These are phyloP conservation scores for Aptenodytes patagonicus DNA, from an alignment of 2,113 vertebrate species.

Conservation along the genomic window DNA sequence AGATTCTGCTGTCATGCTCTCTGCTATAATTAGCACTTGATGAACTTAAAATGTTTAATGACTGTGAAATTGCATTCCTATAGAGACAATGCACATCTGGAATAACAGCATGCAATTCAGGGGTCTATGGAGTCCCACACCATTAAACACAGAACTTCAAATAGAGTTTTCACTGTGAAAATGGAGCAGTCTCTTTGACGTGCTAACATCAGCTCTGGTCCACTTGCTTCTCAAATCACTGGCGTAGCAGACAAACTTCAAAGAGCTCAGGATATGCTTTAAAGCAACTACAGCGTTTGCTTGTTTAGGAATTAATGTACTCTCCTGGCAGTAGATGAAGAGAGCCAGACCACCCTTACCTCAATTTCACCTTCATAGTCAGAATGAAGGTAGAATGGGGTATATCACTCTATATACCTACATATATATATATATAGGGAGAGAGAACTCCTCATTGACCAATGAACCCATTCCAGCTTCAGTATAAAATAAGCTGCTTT, in stretches of 20 bases:
- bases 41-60: slow-evolving; percentile 71
- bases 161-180: slow-evolving; percentile 55
- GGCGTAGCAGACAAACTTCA: slow-evolving; percentile 37
- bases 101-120: slow-evolving; percentile 54
- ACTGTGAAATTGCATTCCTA: slow-evolving; percentile 70
- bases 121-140: slow-evolving; percentile 12
- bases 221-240: slow-evolving; percentile 35
- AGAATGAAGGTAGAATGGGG: not conserved
- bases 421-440: not conserved
- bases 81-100: slow-evolving; percentile 67
- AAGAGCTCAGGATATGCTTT: not conserved
- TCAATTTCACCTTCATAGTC: slow-evolving; percentile 45
- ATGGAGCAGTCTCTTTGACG: slow-evolving; percentile 54
- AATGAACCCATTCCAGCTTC: not conserved
- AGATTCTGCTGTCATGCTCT: slow-evolving; percentile 40
- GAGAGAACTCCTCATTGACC: not conserved
- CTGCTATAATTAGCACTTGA: slow-evolving; percentile 64
- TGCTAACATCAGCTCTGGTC: slow-evolving; percentile 43
- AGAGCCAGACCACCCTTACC: not conserved
- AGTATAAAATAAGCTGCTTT: slow-evolving; percentile 34
- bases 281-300: not conserved
- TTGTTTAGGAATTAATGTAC: slow-evolving; percentile 15
- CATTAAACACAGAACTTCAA: slow-evolving; percentile 64
- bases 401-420: not conserved
- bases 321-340: not conserved